These are phyloP conservation scores for Lagria hirta DNA, from an alignment of 2,888 invertebrate genomes.

Conservation along the genomic window DNA sequence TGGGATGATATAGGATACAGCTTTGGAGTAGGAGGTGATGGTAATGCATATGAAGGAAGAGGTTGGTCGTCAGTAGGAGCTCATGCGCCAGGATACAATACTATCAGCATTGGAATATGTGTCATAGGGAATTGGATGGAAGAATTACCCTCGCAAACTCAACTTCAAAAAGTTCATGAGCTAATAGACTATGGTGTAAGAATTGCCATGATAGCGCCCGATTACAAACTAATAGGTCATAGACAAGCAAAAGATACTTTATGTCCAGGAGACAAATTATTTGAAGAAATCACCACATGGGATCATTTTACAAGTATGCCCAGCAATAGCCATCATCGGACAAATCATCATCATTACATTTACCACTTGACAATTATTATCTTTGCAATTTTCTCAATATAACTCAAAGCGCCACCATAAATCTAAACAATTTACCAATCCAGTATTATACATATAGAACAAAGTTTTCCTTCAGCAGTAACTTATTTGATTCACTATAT, in stretches of 20 bases:
- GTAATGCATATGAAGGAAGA: conserved; percentile 68
- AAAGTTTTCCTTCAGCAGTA: too few relatives aligned
- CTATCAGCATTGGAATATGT: conserved; percentile 69
- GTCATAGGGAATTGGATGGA: conserved; percentile 72
- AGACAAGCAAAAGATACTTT: conserved; percentile 63
- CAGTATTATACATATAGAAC: too few relatives aligned
- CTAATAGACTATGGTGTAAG: conserved; percentile 65
- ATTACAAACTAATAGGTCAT: conserved; percentile 68
- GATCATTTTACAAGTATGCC: too few relatives aligned
- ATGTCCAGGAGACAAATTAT: conserved; percentile 67
- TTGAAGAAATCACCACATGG: conserved; percentile 65
- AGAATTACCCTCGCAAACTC: conserved; percentile 61
- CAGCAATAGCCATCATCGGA: too few relatives aligned
- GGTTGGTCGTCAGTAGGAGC: conserved; percentile 72
- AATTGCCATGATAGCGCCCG: conserved; percentile 60
- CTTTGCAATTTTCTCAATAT: too few relatives aligned
- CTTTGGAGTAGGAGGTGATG: conserved; percentile 74
- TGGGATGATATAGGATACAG: conserved; percentile 75
- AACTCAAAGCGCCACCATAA: too few relatives aligned
- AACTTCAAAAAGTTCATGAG: conserved; percentile 60
- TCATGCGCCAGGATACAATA: conserved; percentile 70
- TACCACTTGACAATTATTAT: too few relatives aligned
- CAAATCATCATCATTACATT: too few relatives aligned
- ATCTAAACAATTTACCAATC: too few relatives aligned
- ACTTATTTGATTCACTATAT: too few relatives aligned